Percentiles rank a stretch among this genome's conserved stretches.
Conservation (phyloP, 2,888 invertebrate species). For the Oxystoma pomonae region DNA sequence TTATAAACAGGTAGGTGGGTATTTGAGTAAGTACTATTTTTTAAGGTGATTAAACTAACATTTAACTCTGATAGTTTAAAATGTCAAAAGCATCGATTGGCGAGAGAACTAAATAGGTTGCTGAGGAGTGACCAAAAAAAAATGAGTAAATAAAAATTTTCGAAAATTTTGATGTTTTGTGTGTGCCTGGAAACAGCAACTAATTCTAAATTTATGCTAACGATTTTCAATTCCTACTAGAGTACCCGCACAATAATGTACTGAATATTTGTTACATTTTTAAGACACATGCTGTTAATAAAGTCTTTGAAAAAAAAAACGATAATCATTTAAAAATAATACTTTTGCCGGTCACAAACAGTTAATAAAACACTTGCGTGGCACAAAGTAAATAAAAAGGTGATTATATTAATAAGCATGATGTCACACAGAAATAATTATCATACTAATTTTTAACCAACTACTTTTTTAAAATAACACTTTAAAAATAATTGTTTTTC, state of each 20-base stretch:
- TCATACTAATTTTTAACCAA: too few species aligned
- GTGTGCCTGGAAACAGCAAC: background rate
- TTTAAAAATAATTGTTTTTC: too few species aligned
- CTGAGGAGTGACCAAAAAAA: background rate
- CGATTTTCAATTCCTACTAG: background rate
- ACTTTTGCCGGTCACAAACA: too few species aligned
- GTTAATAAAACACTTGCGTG: too few species aligned
- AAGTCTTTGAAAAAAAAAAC: too few species aligned
- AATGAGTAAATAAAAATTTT: too few species aligned
- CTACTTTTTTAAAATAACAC: too few species aligned
- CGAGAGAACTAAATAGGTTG: too few species aligned
- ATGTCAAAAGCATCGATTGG: too few species aligned
- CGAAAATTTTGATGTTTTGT: background rate
- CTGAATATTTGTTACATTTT: too few species aligned
- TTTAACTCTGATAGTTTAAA: background rate
- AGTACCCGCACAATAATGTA: background rate
- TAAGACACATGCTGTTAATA: too few species aligned
- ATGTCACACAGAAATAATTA: background rate
- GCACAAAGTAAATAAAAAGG: background rate
- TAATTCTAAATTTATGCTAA: background rate
- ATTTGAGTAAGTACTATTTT: background rate
- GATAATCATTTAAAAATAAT: too few species aligned
- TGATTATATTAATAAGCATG: background rate
- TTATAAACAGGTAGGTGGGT: background rate
- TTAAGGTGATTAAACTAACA: background rate